Conservation (phyloP, 2,888 invertebrate species). For the Allygus modestus region DNA sequence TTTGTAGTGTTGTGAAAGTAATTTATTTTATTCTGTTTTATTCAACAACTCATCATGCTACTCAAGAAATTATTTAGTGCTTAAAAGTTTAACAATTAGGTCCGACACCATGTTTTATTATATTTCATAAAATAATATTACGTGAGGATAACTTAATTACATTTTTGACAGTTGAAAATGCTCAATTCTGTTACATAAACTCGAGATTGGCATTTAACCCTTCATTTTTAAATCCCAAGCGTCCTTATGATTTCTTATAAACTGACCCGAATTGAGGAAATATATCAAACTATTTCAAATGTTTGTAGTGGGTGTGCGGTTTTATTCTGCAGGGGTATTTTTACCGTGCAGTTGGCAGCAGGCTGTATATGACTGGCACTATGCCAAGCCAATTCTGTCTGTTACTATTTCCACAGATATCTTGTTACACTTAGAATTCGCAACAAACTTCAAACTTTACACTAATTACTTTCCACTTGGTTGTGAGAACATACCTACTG, state of each 20-base stretch:
- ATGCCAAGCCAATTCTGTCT: constrained; percentile 56
- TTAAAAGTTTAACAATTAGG: too few species aligned
- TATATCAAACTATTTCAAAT: constrained; percentile 43
- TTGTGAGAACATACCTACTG: too few species aligned
- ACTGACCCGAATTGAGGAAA: neutral
- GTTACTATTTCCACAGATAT: constrained; percentile 62
- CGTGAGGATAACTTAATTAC: too few species aligned
- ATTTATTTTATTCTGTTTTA: too few species aligned
- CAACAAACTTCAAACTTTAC: constrained; percentile 51
- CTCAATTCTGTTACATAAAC: too few species aligned
- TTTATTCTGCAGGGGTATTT: constrained; percentile 59
- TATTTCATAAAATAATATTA: too few species aligned
- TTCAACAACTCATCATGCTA: too few species aligned
- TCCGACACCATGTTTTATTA: too few species aligned
- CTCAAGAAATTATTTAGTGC: too few species aligned
- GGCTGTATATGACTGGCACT: constrained; percentile 54
- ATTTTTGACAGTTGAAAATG: too few species aligned
- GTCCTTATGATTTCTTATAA: neutral
- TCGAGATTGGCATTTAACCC: too few species aligned
- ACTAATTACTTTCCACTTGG: constrained; percentile 23
- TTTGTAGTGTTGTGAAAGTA: too few species aligned
- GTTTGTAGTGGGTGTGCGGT: constrained; percentile 63
- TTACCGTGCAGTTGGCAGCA: constrained; percentile 43
- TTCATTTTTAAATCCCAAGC: neutral
- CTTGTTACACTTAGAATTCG: constrained; percentile 56